Conservation (phyloP, 2,113 vertebrate genomes). For the Tetraodon nigroviridis region DNA sequence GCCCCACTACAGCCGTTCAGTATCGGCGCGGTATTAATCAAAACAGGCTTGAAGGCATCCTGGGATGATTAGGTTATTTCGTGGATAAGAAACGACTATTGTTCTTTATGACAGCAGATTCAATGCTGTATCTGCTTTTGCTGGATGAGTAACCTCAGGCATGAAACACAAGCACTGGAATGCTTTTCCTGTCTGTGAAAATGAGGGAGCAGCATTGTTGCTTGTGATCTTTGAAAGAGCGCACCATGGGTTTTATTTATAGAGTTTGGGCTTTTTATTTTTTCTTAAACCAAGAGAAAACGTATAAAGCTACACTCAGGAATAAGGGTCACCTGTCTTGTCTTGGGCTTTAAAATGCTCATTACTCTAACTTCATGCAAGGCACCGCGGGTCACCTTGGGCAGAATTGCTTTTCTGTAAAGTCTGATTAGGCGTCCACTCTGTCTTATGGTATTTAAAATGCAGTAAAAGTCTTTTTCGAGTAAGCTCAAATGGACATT, state of each 20-base stretch:
- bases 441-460: constrained; percentile 68
- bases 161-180: constrained; percentile 17
- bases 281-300: no score
- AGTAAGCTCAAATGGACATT: constrained; percentile 44
- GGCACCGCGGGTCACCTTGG: constrained; percentile 67
- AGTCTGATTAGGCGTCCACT: constrained; percentile 68
- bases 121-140: constrained; percentile 31
- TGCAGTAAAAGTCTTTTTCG: constrained; percentile 47
- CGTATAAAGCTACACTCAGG: constrained; percentile 8
- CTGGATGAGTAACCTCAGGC: constrained; percentile 49
- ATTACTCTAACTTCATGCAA: constrained; percentile 57
- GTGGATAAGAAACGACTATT: constrained; percentile 60
- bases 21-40: constrained; percentile 52
- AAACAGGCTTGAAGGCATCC: constrained; percentile 53
- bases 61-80: constrained; percentile 61
- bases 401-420: constrained; percentile 69
- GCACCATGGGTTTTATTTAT: no score
- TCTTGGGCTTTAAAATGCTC: constrained; percentile 51
- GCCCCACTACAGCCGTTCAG: constrained; percentile 30
- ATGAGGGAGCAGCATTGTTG: no score
- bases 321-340: constrained; percentile 48
- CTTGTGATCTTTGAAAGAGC: no score
- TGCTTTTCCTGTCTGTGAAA: constrained; percentile 20
- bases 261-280: no score
- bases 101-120: constrained; percentile 53